Percentiles rank a stretch among this genome's conserved stretches.
Conservation (phyloP, 2,113 vertebrate genomes). For the Corythoichthys intestinalis region DNA sequence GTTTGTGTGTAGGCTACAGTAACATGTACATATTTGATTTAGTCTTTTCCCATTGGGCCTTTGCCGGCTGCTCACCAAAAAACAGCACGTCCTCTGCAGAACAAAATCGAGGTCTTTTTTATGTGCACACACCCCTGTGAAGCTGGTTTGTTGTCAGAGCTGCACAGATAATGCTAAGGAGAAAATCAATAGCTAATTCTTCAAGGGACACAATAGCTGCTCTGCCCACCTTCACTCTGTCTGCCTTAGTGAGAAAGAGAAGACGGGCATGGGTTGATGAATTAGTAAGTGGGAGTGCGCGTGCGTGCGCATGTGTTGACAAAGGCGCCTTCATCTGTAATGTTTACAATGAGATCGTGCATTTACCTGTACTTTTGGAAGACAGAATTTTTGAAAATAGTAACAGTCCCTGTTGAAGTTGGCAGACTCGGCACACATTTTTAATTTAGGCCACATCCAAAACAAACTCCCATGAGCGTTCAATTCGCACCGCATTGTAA, state of each 20-base stretch:
- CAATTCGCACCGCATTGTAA: constrained; percentile 12
- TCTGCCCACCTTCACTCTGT: constrained; percentile 49
- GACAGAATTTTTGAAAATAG: constrained; percentile 4
- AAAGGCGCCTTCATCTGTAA: constrained; percentile 10
- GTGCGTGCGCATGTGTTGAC: constrained; percentile 18
- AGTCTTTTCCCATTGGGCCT: constrained; percentile 16
- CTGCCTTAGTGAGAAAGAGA: constrained; percentile 40
- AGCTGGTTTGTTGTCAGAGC: constrained; percentile 60
- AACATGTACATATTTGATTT: constrained; percentile 44
- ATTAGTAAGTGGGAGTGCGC: constrained; percentile 45
- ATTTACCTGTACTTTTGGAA: constrained; percentile 8
- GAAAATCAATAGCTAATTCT: constrained; percentile 75
- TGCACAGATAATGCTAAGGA: constrained; percentile 65
- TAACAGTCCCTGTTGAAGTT: neutral
- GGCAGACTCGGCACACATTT: constrained; percentile 11
- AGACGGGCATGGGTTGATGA: constrained; percentile 59
- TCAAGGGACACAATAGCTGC: constrained; percentile 65
- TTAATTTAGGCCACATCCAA: constrained; percentile 10
- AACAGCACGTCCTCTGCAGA: constrained; percentile 15
- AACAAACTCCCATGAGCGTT: constrained; percentile 1
- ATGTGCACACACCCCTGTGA: constrained; percentile 6
- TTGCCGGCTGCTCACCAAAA: constrained; percentile 21
- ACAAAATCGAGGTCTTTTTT: constrained; percentile 33
- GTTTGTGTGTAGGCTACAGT: constrained; percentile 32
- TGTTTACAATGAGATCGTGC: neutral